These are phyloP conservation scores for Coracopsis vasa DNA, from an alignment of 2,113 vertebrate species.

Conservation along the genomic window DNA sequence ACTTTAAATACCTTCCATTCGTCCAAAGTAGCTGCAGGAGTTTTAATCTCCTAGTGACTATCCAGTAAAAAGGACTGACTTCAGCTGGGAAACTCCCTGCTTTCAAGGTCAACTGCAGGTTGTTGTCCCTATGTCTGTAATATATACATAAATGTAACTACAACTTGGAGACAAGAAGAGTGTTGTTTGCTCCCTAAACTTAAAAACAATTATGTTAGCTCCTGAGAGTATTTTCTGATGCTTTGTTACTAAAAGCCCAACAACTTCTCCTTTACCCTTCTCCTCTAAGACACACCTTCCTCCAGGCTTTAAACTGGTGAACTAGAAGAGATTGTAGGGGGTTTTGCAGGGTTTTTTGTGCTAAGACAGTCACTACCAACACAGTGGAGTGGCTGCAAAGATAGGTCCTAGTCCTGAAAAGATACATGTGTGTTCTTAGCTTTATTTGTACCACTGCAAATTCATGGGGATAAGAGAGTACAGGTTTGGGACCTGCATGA, in stretches of 20 bases:
- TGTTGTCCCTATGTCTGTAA: neutral
- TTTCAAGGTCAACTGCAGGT: neutral
- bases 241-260: neutral
- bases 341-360: neutral
- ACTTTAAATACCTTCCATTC: neutral
- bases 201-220: neutral
- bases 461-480: neutral
- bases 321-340: neutral
- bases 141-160: neutral
- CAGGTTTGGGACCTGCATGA: neutral
- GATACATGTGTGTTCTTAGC: neutral
- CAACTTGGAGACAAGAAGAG: neutral
- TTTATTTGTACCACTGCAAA: neutral
- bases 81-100: neutral
- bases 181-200: neutral
- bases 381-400: neutral
- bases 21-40: neutral
- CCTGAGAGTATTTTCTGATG: neutral
- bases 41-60: neutral
- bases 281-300: neutral
- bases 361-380: neutral
- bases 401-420: neutral
- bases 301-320: neutral
- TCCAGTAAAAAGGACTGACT: neutral
- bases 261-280: neutral